These are phyloP conservation scores for Sterna hirundo DNA, from an alignment of 2,113 vertebrate genomes.

Conservation along the genomic window DNA sequence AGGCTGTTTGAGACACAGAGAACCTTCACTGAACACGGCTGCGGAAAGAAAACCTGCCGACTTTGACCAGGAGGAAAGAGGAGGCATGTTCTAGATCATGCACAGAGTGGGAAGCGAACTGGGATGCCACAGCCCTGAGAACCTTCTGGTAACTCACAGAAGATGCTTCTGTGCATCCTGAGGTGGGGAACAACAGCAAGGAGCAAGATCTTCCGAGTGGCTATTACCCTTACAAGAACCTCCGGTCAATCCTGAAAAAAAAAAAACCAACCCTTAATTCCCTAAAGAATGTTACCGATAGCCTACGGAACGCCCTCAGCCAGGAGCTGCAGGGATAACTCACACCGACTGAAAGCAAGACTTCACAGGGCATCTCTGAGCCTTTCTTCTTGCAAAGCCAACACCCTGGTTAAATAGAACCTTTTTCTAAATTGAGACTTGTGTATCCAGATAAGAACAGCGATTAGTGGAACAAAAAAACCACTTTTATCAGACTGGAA, in stretches of 20 bases:
- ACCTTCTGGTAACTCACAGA: background rate
- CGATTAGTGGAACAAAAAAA: background rate
- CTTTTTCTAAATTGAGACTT: background rate
- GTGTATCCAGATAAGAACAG: background rate
- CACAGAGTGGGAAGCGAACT: background rate
- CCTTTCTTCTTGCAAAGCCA: background rate
- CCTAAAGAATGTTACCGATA: background rate
- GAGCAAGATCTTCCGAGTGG: background rate
- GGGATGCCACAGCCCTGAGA: background rate
- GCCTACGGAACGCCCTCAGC: background rate
- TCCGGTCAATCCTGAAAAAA: background rate
- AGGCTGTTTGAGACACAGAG: background rate
- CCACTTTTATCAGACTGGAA: background rate
- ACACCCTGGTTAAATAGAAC: background rate
- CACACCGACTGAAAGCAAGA: fast-evolving
- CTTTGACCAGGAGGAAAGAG: background rate
- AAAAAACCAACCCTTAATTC: background rate
- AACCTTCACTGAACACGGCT: fast-evolving
- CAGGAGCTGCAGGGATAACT: background rate
- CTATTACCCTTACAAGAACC: background rate
- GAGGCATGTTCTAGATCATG: background rate
- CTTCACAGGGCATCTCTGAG: background rate
- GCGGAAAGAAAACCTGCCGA: background rate
- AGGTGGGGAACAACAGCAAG: background rate
- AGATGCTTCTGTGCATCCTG: background rate